Evolutionary conservation across 2,113 vertebrate genomes (phyloP), one percentile per base, ranked within the genome.

Genomic region (Lophura nycthemera): DNA sequence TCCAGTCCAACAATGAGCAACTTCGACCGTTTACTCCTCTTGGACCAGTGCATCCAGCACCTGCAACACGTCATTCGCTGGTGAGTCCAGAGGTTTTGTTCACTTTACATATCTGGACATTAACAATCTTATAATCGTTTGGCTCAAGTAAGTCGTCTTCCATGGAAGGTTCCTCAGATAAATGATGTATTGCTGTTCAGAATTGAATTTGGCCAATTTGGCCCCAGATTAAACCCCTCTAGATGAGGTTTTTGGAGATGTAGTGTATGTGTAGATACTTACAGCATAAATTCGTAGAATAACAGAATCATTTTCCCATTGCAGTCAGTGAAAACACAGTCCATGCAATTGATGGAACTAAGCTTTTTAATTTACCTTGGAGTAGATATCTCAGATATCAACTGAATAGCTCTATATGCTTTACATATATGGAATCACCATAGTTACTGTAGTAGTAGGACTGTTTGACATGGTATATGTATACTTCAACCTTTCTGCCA

Each of bases 41-140:
- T 85, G 40, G 43, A 73, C 54, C 7, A 11, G n/a, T 61, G 32
- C 66, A 76, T 13, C 34, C 52, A 78, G 15, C 12, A 54, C 10
- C 43, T 61, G 40, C 45, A 59, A 16, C 0, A 0, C n/a, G 29
- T 56, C 29, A 36, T 45, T 74, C 13, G 36, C 21, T 0, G 0
- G 10, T 64, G 42, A 88, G 25, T 59, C 34, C 38, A 27, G 65
- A 66, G 34, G 32, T 71, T 93, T 74, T 42, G 2, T 50, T 90
- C 42, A 10, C 21, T 34, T 1, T 67, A 13, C 11, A 3, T 25
- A 57, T 61, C 27, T 18, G 29, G 16, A 60, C 38, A 15, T 69
- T 69, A 71, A 52, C 16, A 52, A 27, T 59, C 72, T 86, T 11
- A 8, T 63, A 73, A 29, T 89, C 16, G 50, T 86, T 71, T 90